Base-by-base conservation (phyloP, 2,797 vertebrate genomes). In the Pseudochromis fuscus region DNA sequence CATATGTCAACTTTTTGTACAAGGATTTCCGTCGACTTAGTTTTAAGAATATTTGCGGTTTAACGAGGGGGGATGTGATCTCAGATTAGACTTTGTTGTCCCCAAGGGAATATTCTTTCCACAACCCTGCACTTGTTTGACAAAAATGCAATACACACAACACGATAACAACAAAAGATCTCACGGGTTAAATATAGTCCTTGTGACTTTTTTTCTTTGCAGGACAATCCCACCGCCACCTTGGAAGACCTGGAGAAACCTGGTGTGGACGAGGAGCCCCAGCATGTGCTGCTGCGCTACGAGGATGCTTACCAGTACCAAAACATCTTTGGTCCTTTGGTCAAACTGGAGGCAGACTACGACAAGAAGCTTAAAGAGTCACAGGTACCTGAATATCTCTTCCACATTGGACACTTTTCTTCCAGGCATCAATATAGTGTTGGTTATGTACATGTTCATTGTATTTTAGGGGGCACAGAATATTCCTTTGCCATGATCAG, bases 341-440 rank as follows among this genome's bases (percentile, higher is more conserved):
- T 99, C 73, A 99, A 99, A 90, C 95, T 99, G 42, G 98, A 99
- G 88, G 98, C 98, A 0, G 98, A 99, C 73, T 99, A 99, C 30
- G 98, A 99, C 89, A 99, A 99, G 91, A 99, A 99, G 82, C 95
- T 99, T 23, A 99, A 99, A 84, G 98, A 99, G 93, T 99, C 98
- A 53, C 98, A 99, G 96, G 98, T 98, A 87, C 16, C 25, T 59
- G 35, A 31, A 23, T 10, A 0, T 9, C 3, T 27, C 31, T 35
- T 56, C 8, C 25, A 0, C 46, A 1, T 1, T 4, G 45, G 11
- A 40, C 48, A 27, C 7, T 18, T 1, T 24, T 0, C 2, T 13
- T 49, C 0, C n/a, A 40, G 28, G 11, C 21, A 23, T 5, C 15
- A n/a, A n/a, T n/a, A n/a, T n/a, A n/a, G n/a, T n/a, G n/a, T n/a